phyloP scores from a whole-genome alignment of 2,888 invertebrate genomes.

The Stegophylla sp. region DNA sequence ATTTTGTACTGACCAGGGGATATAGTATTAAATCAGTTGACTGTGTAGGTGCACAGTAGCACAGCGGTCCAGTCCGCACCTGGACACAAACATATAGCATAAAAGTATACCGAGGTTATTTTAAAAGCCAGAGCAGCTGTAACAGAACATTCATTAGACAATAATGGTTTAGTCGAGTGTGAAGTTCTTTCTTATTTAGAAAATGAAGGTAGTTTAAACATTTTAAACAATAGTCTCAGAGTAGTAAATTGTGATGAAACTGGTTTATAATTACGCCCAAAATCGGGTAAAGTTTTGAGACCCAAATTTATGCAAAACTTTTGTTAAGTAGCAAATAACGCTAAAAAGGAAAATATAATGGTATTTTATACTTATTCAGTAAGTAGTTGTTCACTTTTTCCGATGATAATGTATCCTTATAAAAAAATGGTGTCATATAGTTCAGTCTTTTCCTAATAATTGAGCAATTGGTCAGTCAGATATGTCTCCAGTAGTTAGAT shows the following conservation, averaged over 20 bases:
- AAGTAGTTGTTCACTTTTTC: not conserved
- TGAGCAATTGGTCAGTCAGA: not conserved
- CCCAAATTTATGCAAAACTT: not conserved
- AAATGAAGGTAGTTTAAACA: not conserved
- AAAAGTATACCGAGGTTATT: no score
- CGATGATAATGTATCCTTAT: not conserved
- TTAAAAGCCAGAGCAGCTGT: no score
- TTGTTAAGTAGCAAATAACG: not conserved
- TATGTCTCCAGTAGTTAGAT: slow-evolving; percentile 4
- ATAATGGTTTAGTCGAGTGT: no score
- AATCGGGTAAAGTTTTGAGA: not conserved
- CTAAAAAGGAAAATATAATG: not conserved
- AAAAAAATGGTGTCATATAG: not conserved
- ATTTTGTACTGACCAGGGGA: no score
- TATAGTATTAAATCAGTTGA: no score
- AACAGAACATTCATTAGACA: no score
- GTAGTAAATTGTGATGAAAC: not conserved
- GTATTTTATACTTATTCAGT: not conserved
- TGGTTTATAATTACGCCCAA: not conserved
- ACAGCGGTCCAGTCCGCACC: no score
- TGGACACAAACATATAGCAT: no score
- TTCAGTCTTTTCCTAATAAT: not conserved
- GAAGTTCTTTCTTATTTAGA: not conserved
- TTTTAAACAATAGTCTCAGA: not conserved
- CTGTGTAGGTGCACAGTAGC: no score